Base-by-base conservation (phyloP, 35 echinoderm and acorn worm genomes). In the Acanthaster planci region DNA sequence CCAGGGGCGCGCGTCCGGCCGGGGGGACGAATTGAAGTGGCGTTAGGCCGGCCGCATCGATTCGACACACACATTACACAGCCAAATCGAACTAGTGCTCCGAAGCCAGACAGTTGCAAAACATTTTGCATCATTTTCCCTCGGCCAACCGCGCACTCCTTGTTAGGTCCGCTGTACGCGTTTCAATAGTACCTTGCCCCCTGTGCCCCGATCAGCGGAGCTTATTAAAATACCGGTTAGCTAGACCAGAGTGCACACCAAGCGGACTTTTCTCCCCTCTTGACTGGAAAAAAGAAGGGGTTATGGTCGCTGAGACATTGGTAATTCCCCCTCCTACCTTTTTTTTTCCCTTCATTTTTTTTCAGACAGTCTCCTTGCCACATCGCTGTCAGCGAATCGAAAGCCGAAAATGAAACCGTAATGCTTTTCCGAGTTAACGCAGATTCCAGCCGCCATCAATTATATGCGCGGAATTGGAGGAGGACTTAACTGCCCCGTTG, bases 11-110 rank as follows among this genome's bases (percentile, higher is more conserved):
- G 14, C 14, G 64, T 4, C 34, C 64, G 64, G 64, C 18, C 5
- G 34, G 64, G 34, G 23, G 30, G 64, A 72, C 2, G 34, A 34
- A 72, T 72, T 26, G 19, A 14, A 35, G 64, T 72, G 29, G 64
- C 64, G 64, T 72, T 72, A 12, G 64, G 64, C 23, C 14, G 34
- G 21, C 34, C 5, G 9, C 64, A 72, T 72, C 64, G 64, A 72
- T 72, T 72, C 30, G 34, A 72, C 64, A 72, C 64, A 72, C 64
- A 72, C 23, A 72, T 72, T 72, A 72, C 64, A 72, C 64, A 72
- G 22, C 64, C 64, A 35, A 72, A 72, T 72, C 64, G 64, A 72
- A 72, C 64, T 72, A 14, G 64, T 34, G 30, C 34, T 72, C 64
- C 64, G 14, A 72, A 34, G 14, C 29, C 64, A 72, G 64, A 72